phyloP scores from a whole-genome alignment of 2,113 vertebrate species.

The Rhinoptilus africanus region DNA sequence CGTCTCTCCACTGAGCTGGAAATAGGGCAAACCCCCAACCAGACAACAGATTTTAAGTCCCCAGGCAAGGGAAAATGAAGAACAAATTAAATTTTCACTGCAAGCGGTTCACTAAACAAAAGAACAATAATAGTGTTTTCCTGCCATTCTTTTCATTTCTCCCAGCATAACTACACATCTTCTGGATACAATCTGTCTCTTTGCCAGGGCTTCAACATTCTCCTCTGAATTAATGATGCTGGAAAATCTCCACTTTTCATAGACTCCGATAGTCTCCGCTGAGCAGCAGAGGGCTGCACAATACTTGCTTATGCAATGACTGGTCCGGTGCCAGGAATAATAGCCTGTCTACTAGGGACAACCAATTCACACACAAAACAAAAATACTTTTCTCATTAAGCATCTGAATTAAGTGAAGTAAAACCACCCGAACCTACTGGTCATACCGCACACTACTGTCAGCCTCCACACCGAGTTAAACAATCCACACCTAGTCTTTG shows the following conservation, averaged over 20 bases:
- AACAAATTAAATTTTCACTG: slow-evolving; percentile 13
- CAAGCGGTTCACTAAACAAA: not conserved
- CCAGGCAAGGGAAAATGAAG: slow-evolving; percentile 9
- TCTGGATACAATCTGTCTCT: slow-evolving; percentile 32
- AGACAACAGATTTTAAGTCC: not conserved
- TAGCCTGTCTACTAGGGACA: not conserved
- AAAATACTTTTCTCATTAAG: not conserved
- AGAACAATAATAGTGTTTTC: slow-evolving; percentile 4
- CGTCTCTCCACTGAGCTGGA: not conserved
- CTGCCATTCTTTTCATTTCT: slow-evolving; percentile 33
- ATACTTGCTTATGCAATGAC: slow-evolving; percentile 53
- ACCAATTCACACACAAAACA: not conserved
- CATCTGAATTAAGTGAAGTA: not conserved
- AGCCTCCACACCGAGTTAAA: not conserved
- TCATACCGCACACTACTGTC: not conserved
- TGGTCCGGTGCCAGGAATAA: slow-evolving; percentile 47
- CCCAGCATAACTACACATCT: slow-evolving; percentile 23
- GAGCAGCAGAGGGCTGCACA: slow-evolving; percentile 44
- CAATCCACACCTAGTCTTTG: not conserved
- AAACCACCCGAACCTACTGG: not conserved
- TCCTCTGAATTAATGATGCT: slow-evolving; percentile 53
- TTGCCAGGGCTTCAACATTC: slow-evolving; percentile 19
- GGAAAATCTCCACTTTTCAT: slow-evolving; percentile 63
- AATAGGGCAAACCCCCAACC: not conserved
- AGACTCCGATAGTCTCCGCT: not conserved